phyloP scores from a whole-genome alignment of 1,140 invertebrate genomes.

The Argopecten irradians region DNA sequence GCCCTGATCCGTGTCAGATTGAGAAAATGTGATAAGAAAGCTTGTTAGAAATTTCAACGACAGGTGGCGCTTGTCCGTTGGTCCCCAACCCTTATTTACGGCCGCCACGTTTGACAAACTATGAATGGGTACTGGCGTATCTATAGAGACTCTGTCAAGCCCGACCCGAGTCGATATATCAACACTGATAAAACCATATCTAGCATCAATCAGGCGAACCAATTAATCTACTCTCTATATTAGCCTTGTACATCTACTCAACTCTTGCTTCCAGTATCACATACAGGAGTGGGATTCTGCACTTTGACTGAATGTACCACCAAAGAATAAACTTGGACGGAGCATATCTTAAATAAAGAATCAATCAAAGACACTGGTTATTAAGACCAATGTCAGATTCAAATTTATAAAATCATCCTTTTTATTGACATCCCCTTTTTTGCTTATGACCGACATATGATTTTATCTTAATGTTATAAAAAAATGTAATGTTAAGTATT shows the following conservation, averaged over 20 bases:
- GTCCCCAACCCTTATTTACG: neutral
- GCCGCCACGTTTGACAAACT: constrained; percentile 7
- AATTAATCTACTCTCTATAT: constrained; percentile 6
- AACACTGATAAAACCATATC: neutral
- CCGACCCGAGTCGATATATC: neutral
- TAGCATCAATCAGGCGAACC: neutral
- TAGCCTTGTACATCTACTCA: neutral
- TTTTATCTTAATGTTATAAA: too few relatives aligned
- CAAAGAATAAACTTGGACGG: too few relatives aligned
- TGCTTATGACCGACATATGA: too few relatives aligned
- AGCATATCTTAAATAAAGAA: too few relatives aligned
- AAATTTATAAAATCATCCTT: too few relatives aligned
- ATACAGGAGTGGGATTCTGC: neutral
- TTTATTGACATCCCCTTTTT: too few relatives aligned
- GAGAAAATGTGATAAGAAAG: neutral
- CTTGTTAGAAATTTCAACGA: neutral
- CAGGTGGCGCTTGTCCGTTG: neutral
- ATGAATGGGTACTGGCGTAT: constrained; percentile 15
- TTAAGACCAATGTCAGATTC: too few relatives aligned
- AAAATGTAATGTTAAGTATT: too few relatives aligned
- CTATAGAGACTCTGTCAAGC: neutral
- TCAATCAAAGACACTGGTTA: too few relatives aligned
- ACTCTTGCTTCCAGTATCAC: neutral
- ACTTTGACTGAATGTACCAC: too few relatives aligned
- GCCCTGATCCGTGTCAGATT: constrained; percentile 14